Evolutionary conservation across 2,113 vertebrate species (phyloP).

Genomic region (Chaetodon auriga): DNA sequence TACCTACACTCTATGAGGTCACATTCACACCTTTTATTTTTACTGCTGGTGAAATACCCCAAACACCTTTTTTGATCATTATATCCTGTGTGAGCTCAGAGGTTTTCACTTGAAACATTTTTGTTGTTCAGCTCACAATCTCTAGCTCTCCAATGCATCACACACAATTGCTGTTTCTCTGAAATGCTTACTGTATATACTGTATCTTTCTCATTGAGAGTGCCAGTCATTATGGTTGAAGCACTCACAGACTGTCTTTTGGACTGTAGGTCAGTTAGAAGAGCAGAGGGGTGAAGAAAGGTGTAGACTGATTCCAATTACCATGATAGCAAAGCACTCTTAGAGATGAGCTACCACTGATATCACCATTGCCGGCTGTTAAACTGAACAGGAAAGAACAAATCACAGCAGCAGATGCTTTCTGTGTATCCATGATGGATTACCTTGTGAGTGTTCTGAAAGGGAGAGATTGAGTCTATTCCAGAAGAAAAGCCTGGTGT

Average conservation of each 20-base stretch:
- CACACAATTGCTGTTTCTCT: no score
- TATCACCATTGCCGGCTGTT: slow-evolving; percentile 1
- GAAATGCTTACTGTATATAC: background rate
- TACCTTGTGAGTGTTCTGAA: slow-evolving; percentile 30
- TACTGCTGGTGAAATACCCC: background rate
- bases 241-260: background rate
- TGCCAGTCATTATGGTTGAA: background rate
- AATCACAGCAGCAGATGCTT: slow-evolving; percentile 31
- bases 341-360: slow-evolving; percentile 21
- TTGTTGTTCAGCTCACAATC: background rate
- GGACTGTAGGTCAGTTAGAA: slow-evolving; percentile 9
- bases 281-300: slow-evolving; percentile 3
- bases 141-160: background rate
- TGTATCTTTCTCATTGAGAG: background rate
- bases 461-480: slow-evolving; percentile 24
- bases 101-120: background rate
- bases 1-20: background rate
- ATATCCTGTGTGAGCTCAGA: background rate
- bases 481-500: slow-evolving; percentile 5
- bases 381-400: slow-evolving; percentile 47
- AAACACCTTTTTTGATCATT: background rate
- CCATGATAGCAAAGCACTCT: background rate
- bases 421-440: slow-evolving; percentile 32
- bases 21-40: slow-evolving; percentile 6
- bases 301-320: background rate